Evolutionary conservation across 2,113 vertebrate species (phyloP), one percentile per base, ranked within the genome.

Genomic region (Rhipidura dahli): DNA sequence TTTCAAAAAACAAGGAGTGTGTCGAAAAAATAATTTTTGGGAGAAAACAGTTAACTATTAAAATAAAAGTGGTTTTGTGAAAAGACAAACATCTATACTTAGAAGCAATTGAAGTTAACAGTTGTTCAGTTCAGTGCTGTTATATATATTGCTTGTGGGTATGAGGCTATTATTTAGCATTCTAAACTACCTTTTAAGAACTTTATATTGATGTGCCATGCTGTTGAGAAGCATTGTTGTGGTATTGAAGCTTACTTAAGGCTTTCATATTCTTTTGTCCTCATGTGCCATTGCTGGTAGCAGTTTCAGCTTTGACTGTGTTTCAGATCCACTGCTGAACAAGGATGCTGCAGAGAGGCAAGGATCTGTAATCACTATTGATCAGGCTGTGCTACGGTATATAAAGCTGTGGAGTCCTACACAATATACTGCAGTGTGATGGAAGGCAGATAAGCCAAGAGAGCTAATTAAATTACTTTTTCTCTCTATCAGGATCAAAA

Each of bases 211-310:
- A 92, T 82, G 57, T 31, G 6, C 15, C 54, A 37, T 3, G 13
- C 51, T 83, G 47, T 54, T 88, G 71, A 93, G 68, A 73, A 70
- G 24, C 31, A 75, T 51, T 86, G 37, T 92, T 86, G 71, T 9
- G 13, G 50, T 66, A 50, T 2, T 78, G 75, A 88, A 83, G 3
- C 54, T 86, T 54, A 88, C 30, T 85, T 72, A 83, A 93, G 31
- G 44, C 27, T 93, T 94, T 90, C 51, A 30, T 33, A 51, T 44
- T 40, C 93, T 94, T 96, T 94, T 92, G 64, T 94, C 82, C 40
- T 73, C 3, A 1, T 54, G 35, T 85, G n/a, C 30, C 9, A 11
- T 50, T 80, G n/a, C 47, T 83, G 30, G 39, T 78, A 82, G 45
- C 61, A 70, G 12, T 77, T 88, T 87, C 39, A 77, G 66, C 39